Conservation (phyloP, 2,113 vertebrate species). For the Microtus pennsylvanicus region DNA sequence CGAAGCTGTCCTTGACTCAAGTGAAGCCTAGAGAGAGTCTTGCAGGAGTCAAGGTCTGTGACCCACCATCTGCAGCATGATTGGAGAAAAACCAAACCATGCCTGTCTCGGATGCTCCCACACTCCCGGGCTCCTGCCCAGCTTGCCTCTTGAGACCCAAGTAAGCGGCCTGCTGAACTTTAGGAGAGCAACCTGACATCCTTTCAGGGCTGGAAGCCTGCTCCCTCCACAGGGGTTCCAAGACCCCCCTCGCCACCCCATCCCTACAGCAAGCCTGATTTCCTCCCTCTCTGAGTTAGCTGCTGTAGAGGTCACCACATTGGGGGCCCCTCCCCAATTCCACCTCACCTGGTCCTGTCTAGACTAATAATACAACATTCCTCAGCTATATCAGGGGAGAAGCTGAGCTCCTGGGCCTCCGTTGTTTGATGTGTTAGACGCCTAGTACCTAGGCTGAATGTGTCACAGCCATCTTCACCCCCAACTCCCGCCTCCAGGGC, state of each 20-base stretch:
- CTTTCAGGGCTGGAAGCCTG: background rate
- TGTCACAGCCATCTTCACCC: background rate
- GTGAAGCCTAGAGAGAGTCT: background rate
- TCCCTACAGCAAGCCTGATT: background rate
- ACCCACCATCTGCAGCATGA: slow-evolving; percentile 1
- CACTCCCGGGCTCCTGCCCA: background rate
- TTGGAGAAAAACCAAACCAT: slow-evolving; percentile 1
- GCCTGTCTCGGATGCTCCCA: background rate
- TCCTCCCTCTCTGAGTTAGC: background rate
- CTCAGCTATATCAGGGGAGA: background rate
- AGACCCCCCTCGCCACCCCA: too few species aligned
- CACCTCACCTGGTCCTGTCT: background rate
- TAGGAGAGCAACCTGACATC: background rate
- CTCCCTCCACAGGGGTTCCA: background rate
- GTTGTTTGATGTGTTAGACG: background rate
- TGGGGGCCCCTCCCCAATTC: background rate
- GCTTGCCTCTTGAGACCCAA: background rate
- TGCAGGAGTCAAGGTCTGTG: background rate
- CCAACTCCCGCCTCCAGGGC: background rate
- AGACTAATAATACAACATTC: background rate
- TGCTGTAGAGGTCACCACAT: background rate
- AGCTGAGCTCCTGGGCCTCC: background rate
- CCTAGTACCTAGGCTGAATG: background rate
- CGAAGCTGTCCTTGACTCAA: slow-evolving; percentile 29
- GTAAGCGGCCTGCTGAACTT: slow-evolving; percentile 26